Base-by-base conservation (phyloP, 2,888 invertebrate species). In the Herminia tarsipennalis region DNA sequence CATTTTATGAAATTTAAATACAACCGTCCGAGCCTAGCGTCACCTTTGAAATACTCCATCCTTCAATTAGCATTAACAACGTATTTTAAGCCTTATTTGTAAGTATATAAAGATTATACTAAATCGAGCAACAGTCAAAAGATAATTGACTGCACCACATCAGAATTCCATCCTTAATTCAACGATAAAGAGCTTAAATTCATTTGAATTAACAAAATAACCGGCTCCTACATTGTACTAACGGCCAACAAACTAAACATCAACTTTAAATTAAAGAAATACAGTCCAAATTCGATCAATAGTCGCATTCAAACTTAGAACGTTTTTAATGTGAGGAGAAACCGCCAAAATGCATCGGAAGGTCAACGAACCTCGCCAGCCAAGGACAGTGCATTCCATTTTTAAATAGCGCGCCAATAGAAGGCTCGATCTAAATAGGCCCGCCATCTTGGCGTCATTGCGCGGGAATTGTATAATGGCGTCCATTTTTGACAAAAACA, bases 361-460 rank as follows among this genome's bases (percentile, higher is more conserved):
- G 91, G 89, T 90, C 86, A 79, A 88, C 83, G 90, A 88, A 86
- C 90, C 78, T 72, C 50, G 74, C 73, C 70, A 80, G 74, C 89
- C 90, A 91, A 91, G 91, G 91, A 91, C 91, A 91, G 86, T 85
- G 90, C 90, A 91, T 89, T 90, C 88, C 87, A 87, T 90, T 90
- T 90, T 90, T 88, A 86, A 88, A 88, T 91, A 89, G 90, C 89
- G 81, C 83, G 78, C 89, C 89, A 88, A 89, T 89, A 89, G 89
- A 88, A 84, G 82, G 84, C 84, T 78, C 78, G 81, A 83, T 88
- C 91, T 91, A 90, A 90, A 88, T 88, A 88, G 86, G 80, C 66
- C 85, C 79, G 90, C 90, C 91, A 90, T 91, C 85, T 89, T 90
- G 86, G 67, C 83, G 81, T 88, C 86, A 81, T 84, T 85, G 76